phyloP scores from a whole-genome alignment of 2,113 vertebrate genomes.

The Cyprinodon brontotheroides region DNA sequence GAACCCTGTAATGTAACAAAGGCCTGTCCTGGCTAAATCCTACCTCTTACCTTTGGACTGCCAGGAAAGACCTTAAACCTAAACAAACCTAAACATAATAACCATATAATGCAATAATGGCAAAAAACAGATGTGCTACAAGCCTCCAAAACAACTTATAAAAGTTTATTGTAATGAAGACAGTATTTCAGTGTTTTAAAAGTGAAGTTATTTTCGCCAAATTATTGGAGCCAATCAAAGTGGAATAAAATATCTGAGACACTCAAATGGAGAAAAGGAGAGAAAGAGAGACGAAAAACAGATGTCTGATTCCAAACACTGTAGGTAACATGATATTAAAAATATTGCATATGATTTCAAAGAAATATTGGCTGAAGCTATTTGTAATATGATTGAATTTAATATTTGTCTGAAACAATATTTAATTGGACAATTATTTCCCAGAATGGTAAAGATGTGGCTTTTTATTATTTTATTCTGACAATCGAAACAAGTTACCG shows the following conservation, averaged over 20 bases:
- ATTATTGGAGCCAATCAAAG: not conserved
- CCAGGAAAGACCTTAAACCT: not conserved
- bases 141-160: not conserved
- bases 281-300: not conserved
- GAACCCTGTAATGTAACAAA: not conserved
- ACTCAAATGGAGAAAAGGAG: not conserved
- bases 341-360: constrained; percentile 48
- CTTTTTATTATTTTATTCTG: not conserved
- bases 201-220: not conserved
- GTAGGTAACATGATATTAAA: constrained; percentile 23
- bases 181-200: not conserved
- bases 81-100: too few species aligned
- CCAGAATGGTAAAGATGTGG: not conserved
- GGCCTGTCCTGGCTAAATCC: too few species aligned
- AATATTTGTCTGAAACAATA: constrained; percentile 10
- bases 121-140: too few species aligned
- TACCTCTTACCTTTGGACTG: not conserved
- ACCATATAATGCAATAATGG: too few species aligned
- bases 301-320: constrained; percentile 16
- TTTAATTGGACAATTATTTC: constrained; percentile 22
- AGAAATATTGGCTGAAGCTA: constrained; percentile 32
- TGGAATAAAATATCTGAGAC: not conserved
- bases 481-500: not conserved
- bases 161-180: not conserved
- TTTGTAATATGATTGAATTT: constrained; percentile 17